Percentiles rank a stretch among this genome's conserved stretches.
Evolutionary conservation across 1,140 invertebrate genomes (phyloP).

Genomic region (Tribolium castaneum): DNA sequence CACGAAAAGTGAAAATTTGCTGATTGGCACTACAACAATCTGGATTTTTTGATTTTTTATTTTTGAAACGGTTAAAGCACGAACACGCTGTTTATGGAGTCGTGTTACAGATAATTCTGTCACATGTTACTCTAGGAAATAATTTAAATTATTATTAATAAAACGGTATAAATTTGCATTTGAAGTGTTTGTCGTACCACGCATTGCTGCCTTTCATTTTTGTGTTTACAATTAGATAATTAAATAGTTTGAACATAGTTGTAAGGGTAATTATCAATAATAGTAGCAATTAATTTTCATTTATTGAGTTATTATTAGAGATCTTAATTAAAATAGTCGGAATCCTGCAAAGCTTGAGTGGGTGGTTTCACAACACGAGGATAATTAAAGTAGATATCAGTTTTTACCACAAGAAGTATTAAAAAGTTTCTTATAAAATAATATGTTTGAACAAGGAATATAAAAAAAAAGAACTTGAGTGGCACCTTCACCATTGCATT

Average conservation of each 20-base stretch:
- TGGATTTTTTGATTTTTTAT: no score
- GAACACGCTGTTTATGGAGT: not conserved
- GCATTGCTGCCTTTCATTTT: slow-evolving; percentile 12
- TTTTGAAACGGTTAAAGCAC: not conserved
- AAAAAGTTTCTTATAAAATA: no score
- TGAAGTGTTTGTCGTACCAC: not conserved
- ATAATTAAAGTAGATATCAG: no score
- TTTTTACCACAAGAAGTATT: no score
- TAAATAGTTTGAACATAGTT: not conserved
- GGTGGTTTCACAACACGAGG: not conserved
- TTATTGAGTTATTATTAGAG: not conserved
- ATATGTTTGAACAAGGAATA: no score
- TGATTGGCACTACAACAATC: no score
- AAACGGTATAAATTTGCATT: not conserved
- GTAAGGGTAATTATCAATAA: not conserved
- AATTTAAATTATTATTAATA: not conserved
- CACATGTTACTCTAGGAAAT: not conserved
- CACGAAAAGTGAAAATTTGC: no score
- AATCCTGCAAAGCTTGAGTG: not conserved
- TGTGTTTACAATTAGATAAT: not conserved
- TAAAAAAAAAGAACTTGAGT: no score
- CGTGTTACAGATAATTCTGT: not conserved
- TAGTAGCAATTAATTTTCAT: not conserved
- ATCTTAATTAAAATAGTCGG: not conserved
- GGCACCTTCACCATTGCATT: no score